A percentile compares a stretch with the other conserved stretches of the same genome.
Evolutionary conservation across 2,113 vertebrate genomes (phyloP).

Genomic region (Alligator mississippiensis): DNA sequence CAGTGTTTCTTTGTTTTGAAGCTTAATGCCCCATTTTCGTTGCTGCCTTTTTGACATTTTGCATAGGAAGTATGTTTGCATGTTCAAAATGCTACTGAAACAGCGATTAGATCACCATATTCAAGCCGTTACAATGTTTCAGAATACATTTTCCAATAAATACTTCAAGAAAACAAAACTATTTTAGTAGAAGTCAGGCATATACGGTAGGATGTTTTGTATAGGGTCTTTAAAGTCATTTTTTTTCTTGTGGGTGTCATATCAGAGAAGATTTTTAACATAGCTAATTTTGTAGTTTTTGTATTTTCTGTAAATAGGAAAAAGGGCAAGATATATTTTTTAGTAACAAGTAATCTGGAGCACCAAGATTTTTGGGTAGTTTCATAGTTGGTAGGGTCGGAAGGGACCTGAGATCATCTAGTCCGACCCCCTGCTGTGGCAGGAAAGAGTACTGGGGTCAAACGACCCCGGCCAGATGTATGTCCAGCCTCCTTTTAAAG

Average conservation of each 20-base stretch:
- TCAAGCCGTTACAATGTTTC: slow-evolving; percentile 81
- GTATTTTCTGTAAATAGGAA: not conserved
- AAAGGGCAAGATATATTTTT: not conserved
- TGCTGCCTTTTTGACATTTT: slow-evolving; percentile 84
- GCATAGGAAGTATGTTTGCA: slow-evolving; percentile 80
- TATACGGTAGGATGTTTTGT: not conserved
- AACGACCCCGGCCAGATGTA: too few species aligned
- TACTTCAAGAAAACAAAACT: slow-evolving; percentile 70
- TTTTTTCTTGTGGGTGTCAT: not conserved
- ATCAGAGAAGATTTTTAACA: not conserved
- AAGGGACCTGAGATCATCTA: not conserved
- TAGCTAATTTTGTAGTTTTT: not conserved
- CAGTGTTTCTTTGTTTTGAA: slow-evolving; percentile 83
- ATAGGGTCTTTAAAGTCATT: not conserved
- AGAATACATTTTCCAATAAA: slow-evolving; percentile 76
- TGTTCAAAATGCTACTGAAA: slow-evolving; percentile 78
- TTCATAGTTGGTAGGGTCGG: not conserved
- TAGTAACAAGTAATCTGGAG: not conserved
- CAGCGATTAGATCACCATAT: slow-evolving; percentile 83
- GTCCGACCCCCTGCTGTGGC: not conserved
- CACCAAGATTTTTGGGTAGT: not conserved
- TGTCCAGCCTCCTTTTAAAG: too few species aligned
- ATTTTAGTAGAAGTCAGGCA: slow-evolving; percentile 73
- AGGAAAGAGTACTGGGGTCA: too few species aligned
- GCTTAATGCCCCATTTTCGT: slow-evolving; percentile 80